Conservation (phyloP, 2,888 invertebrate genomes). For the Epsilonema sp. region DNA sequence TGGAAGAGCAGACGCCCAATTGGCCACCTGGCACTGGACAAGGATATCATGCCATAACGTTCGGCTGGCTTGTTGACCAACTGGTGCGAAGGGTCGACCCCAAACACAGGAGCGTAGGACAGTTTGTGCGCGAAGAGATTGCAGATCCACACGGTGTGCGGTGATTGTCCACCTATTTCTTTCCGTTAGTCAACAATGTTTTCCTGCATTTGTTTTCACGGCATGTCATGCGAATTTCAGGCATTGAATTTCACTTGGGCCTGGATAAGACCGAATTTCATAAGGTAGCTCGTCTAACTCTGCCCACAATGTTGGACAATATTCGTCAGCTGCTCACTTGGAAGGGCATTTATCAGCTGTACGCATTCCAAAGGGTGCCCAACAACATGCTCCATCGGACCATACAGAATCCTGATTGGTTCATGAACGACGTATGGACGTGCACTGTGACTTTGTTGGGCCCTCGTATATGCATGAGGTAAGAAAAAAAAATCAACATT, state of each 20-base stretch:
- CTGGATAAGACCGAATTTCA: constrained; percentile 19
- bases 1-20: constrained; percentile 22
- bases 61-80: constrained; percentile 33
- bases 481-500: constrained; percentile 22
- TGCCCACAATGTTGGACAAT: neutral
- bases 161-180: neutral
- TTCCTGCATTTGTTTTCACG: neutral
- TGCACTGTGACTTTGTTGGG: neutral
- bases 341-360: no score
- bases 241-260: constrained; percentile 25
- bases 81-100: constrained; percentile 29
- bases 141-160: constrained; percentile 26
- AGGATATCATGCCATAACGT: constrained; percentile 33
- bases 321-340: no score
- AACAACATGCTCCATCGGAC: no score
- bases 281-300: constrained; percentile 16
- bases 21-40: constrained; percentile 25
- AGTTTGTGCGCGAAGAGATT: constrained; percentile 27
- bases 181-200: neutral
- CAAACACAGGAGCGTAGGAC: constrained; percentile 22
- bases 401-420: no score
- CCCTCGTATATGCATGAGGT: constrained; percentile 8
- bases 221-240: constrained; percentile 18
- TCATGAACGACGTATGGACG: neutral
- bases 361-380: no score